Evolutionary conservation across 30 jellyfish, hydroid and myxozoan genomes (phyloP).

Genomic region (Turritopsis dohrnii): DNA sequence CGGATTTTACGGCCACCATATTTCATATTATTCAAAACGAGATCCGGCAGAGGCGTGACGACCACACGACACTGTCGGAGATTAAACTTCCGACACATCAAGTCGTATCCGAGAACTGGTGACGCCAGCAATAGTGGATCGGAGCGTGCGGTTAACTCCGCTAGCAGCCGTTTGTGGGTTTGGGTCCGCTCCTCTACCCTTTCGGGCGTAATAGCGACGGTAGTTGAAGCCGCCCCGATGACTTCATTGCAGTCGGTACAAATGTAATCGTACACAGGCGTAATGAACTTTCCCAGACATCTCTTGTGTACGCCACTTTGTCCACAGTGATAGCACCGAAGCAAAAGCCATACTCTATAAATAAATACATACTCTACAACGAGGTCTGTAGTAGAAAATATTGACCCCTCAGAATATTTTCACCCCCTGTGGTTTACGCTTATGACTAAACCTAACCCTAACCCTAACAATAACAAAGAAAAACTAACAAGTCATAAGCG

Average conservation of each 20-base stretch:
- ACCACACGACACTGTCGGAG: not conserved
- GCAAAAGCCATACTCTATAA: constrained; percentile 48
- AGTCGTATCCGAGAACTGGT: not conserved
- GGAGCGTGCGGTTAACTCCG: constrained; percentile 18
- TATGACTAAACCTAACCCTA: too few species aligned
- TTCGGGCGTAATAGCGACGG: constrained; percentile 7
- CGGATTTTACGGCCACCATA: not conserved
- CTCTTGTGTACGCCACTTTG: constrained; percentile 46
- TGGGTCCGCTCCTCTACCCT: constrained; percentile 8
- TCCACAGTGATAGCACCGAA: constrained; percentile 55
- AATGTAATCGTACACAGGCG: constrained; percentile 14
- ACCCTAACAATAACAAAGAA: too few species aligned
- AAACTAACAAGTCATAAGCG: too few species aligned
- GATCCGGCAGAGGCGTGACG: not conserved
- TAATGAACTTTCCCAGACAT: constrained; percentile 17
- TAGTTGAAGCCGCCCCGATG: not conserved
- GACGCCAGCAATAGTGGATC: constrained; percentile 34
- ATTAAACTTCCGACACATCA: constrained; percentile 7
- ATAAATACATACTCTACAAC: too few species aligned
- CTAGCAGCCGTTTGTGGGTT: constrained; percentile 23
- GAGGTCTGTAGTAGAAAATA: too few species aligned
- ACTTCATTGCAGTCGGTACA: constrained; percentile 26
- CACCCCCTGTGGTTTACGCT: too few species aligned
- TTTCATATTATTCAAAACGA: not conserved
- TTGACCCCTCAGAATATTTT: too few species aligned